Percentiles rank a stretch among this genome's conserved stretches.
These are phyloP conservation scores for Mionectes macconnelli DNA, from an alignment of 2,113 vertebrate genomes.

Conservation along the genomic window DNA sequence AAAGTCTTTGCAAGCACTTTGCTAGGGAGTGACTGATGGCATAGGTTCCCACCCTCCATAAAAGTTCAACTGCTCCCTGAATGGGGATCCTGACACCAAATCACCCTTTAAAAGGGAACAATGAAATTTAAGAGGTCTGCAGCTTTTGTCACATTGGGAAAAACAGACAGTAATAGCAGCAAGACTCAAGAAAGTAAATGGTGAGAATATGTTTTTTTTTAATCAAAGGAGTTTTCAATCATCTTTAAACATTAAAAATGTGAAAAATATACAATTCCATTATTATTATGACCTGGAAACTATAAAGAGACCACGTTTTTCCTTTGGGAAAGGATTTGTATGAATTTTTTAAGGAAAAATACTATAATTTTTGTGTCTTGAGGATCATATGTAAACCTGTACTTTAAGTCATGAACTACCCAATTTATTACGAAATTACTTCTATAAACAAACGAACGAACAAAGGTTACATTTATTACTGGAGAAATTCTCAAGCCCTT, in stretches of 20 bases:
- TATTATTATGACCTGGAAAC: neutral
- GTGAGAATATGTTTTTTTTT: neutral
- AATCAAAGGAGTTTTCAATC: neutral
- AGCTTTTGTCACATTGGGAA: neutral
- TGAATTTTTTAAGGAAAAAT: neutral
- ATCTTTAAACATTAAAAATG: neutral
- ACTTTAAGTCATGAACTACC: neutral
- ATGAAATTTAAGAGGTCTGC: neutral
- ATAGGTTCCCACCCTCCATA: neutral
- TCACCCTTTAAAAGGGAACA: neutral
- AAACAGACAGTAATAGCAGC: neutral
- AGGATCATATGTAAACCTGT: neutral
- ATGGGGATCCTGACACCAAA: neutral
- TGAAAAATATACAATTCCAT: neutral
- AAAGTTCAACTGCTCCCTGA: neutral
- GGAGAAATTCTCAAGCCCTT: neutral
- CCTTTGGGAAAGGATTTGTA: neutral
- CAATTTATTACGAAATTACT: neutral
- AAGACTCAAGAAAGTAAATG: neutral
- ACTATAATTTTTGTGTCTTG: accelerated
- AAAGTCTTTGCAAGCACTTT: neutral
- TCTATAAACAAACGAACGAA: neutral
- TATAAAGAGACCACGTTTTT: neutral
- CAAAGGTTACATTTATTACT: neutral
- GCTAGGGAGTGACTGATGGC: neutral